Percentiles rank a stretch among this genome's conserved stretches.
These are phyloP conservation scores for Odobenus rosmarus DNA, from an alignment of 2,113 vertebrate genomes.

Conservation along the genomic window DNA sequence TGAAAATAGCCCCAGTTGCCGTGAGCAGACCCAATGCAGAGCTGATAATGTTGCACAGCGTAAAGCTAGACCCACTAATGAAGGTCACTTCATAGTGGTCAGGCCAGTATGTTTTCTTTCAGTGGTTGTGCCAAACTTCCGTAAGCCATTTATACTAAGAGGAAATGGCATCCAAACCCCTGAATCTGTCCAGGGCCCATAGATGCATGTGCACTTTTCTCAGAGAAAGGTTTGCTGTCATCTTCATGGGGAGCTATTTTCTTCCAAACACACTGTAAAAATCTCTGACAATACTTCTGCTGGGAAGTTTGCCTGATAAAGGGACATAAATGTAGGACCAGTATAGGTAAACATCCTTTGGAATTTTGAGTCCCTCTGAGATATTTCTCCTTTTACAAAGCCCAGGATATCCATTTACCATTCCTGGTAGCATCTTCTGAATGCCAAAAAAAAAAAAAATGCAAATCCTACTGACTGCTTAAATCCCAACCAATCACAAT, in stretches of 20 bases:
- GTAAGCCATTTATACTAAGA: not conserved
- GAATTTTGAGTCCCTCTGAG: not conserved
- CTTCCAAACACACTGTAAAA: not conserved
- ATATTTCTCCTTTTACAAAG: conserved; percentile 15
- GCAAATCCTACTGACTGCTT: conserved; percentile 57
- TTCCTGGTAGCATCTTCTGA: not conserved
- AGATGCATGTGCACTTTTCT: not conserved
- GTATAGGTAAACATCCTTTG: not conserved
- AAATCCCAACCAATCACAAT: conserved; percentile 68
- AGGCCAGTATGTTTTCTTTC: not conserved
- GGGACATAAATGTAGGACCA: not conserved
- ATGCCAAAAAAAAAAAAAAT: not conserved
- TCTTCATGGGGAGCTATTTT: not conserved
- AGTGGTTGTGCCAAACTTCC: not conserved
- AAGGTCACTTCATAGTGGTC: not conserved
- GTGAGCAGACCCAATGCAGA: not conserved
- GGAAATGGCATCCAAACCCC: not conserved
- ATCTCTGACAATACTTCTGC: not conserved
- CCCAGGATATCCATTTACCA: not conserved
- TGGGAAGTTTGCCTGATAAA: not conserved
- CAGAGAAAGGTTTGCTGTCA: not conserved
- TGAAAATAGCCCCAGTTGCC: not conserved
- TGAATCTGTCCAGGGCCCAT: not conserved
- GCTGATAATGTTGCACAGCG: accelerated
- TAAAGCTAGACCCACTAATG: not conserved